These are phyloP conservation scores for Zaprionus africanus DNA, from an alignment of 1,140 invertebrate genomes.

Conservation along the genomic window DNA sequence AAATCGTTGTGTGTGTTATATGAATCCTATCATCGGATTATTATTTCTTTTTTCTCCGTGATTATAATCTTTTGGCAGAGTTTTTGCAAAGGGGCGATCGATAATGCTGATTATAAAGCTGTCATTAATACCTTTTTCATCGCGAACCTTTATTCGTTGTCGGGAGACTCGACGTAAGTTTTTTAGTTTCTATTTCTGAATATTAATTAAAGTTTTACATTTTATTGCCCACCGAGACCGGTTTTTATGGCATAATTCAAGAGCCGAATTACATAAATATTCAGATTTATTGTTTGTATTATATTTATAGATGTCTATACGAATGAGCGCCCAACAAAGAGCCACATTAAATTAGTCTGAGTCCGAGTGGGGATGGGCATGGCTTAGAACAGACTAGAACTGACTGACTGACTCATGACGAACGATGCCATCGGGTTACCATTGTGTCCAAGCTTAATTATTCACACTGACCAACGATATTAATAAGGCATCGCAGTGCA, in stretches of 20 bases:
- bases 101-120: constrained; percentile 28
- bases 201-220: constrained; percentile 30
- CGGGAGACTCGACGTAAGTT: constrained; percentile 7
- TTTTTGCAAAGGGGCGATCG: constrained; percentile 19
- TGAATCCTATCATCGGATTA: background rate
- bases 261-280: constrained; percentile 36
- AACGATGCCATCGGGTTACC: background rate
- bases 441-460: background rate
- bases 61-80: background rate
- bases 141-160: constrained; percentile 18
- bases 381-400: background rate
- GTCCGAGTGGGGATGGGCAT: background rate
- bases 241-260: constrained; percentile 19
- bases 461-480: background rate
- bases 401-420: constrained; percentile 18
- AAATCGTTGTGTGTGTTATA: constrained; percentile 2
- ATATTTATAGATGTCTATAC: constrained; percentile 15
- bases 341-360: constrained; percentile 15
- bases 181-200: constrained; percentile 25
- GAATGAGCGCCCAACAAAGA: constrained; percentile 11
- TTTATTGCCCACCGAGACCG: constrained; percentile 6
- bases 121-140: constrained; percentile 28
- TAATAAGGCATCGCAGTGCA: background rate
- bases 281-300: constrained; percentile 19
- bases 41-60: background rate